Base-by-base conservation (phyloP, 2,888 invertebrate species). In the Conchocele bisecta region DNA sequence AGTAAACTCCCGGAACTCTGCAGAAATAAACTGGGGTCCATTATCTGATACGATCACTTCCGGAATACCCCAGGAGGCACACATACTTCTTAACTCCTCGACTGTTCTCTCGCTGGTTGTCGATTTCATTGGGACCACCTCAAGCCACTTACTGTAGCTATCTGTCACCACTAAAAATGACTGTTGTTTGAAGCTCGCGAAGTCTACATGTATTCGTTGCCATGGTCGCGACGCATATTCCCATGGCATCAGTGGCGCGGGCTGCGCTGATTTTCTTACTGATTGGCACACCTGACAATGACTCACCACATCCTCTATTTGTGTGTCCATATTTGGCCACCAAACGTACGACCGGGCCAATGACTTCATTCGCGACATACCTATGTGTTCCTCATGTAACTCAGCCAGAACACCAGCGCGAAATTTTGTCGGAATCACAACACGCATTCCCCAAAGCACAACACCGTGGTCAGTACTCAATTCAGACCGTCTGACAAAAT, bases 1-100 rank as follows among this genome's bases (percentile, higher is more conserved):
- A 31, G 72, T 42, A 35, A 78, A 75, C 13, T 13, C 11, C 37
- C 69, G 15, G 42, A 76, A 76, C n/a, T 74, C 65, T 2, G 2
- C 44, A 0, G 71, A 68, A 13, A 56, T 61, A 35, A 76, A 76
- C 31, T 64, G 58, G 5, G 74, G 68, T n/a, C 61, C 76, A 37
- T 74, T 79, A 22, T 74, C 70, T 20, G 31, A 54, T 17, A 73
- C 67, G 20, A 70, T 22, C 13, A 57, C 51, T 46, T 64, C 41
- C 4, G 63, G 63, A 1, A 75, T 15, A 24, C 73, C 69, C 35
- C 50, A 48, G 7, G 58, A 48, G 3, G 61, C 58, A 63, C 74
- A 77, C 24, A 56, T 15, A 15, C 7, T 0, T 29, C 50, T 31
- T 31, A n/a, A n/a, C n/a, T n/a, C n/a, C 20, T 67, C 67, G 35